Percentiles rank a stretch among this genome's conserved stretches.
Conservation (phyloP, 2,888 invertebrate species). For the Mythimna lalbum region DNA sequence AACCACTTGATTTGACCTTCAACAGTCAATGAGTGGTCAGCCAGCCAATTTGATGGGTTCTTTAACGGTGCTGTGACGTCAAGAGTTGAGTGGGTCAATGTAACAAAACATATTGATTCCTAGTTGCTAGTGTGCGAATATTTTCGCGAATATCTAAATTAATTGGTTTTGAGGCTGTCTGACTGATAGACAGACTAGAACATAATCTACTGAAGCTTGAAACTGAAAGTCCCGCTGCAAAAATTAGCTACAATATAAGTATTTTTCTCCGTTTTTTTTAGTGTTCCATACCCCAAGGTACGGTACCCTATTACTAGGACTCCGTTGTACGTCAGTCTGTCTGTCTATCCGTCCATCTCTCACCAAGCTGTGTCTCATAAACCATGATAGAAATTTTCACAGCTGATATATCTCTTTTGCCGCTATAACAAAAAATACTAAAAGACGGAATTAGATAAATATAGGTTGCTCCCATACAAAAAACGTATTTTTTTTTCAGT, state of each 20-base stretch:
- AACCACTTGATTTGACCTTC: slow-evolving; percentile 78
- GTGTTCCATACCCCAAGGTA: too few relatives aligned
- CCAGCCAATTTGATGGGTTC: slow-evolving; percentile 62
- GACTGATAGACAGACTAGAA: not conserved
- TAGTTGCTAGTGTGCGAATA: not conserved
- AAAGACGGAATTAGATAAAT: too few relatives aligned
- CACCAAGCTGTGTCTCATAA: too few relatives aligned
- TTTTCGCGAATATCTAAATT: not conserved
- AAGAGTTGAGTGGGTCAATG: slow-evolving; percentile 46
- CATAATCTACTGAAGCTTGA: not conserved
- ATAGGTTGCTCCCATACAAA: too few relatives aligned
- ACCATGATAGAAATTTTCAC: too few relatives aligned
- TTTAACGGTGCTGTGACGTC: slow-evolving; percentile 60
- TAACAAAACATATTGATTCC: slow-evolving; percentile 12
- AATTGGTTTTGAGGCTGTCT: not conserved
- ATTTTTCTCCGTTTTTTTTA: too few relatives aligned
- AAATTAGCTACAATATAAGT: not conserved
- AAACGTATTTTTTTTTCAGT: too few relatives aligned
- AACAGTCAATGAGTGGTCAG: slow-evolving; percentile 70
- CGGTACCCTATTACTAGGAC: too few relatives aligned
- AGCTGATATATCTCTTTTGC: too few relatives aligned
- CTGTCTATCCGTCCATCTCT: too few relatives aligned
- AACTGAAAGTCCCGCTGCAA: not conserved
- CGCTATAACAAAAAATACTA: too few relatives aligned
- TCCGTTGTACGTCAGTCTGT: too few relatives aligned